Base-by-base conservation (phyloP, 2,113 vertebrate genomes). In the Prochilodus magdalenae region DNA sequence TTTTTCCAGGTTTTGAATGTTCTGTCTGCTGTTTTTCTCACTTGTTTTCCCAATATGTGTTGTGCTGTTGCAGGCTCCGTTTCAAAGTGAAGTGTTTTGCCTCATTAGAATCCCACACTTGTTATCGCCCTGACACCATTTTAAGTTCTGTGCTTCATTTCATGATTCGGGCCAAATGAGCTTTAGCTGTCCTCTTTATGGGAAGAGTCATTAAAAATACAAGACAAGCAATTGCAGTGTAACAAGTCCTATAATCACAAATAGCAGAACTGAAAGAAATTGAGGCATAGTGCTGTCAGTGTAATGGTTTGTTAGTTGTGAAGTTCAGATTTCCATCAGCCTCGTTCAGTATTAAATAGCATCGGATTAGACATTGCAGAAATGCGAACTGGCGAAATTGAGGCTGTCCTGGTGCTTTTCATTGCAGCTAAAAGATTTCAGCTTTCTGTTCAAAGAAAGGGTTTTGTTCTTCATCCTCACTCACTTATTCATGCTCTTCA, bases 181-280 rank as follows among this genome's bases (percentile, higher is more conserved):
- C 10, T 33, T 75, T 40, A 75, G 57, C 29, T 24, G 16, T 78
- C 26, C 8, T 69, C 14, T 16, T 26, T 55, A 26, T 69, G 15
- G 29, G 29, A 57, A 77, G 26, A 24, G n/a, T 75, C n/a, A 75
- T 75, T 76, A 62, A 76, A 44, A 20, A 76, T 62, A 12, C 24
- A 47, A 47, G 6, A 44, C 33, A 5, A n/a, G 36, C 57, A n/a
- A 26, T 60, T 60, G 24, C 57, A 24, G n/a, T 60, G 57, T 26
- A 60, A 60, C 24, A 40, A 44, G 33, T 44, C 33, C 22, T 24
- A 44, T 22, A 70, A 40, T 44, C 66, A 70, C 33, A 70, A 5
- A n/a, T 3, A n/a, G 44, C 75, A 67, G 62, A 67, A 51, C 6
- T 26, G 63, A 53, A 53, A 18, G 63, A 40, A 53, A 78, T 69